Conservation (phyloP, 2,797 vertebrate genomes). For the Myotis myotis region DNA sequence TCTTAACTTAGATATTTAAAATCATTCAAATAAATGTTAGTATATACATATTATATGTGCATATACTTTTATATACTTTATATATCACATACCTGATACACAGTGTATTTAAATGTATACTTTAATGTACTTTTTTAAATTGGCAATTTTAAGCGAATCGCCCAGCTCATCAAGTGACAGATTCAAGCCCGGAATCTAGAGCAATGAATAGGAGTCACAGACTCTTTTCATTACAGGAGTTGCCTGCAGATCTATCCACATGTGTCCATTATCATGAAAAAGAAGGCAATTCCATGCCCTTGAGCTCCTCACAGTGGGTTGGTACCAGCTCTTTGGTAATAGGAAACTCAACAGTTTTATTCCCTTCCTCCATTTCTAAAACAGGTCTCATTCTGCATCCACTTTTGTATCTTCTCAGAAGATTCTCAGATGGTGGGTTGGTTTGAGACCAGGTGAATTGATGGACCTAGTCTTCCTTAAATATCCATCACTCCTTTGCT, state of each 20-base stretch:
- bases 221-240: not conserved
- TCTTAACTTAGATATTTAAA: not conserved
- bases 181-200: not conserved
- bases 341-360: conserved; percentile 32
- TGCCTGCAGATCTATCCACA: not conserved
- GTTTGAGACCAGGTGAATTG: not conserved
- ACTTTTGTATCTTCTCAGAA: not conserved
- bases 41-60: not conserved
- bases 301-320: not conserved
- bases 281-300: not conserved
- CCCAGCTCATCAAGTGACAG: not conserved
- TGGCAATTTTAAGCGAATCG: not conserved
- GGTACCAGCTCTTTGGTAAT: conserved; percentile 2
- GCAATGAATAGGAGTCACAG: not conserved
- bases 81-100: not conserved
- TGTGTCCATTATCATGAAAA: conserved; percentile 43
- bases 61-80: not conserved
- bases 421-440: not conserved
- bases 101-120: not conserved
- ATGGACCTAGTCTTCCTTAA: not conserved
- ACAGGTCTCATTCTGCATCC: not conserved
- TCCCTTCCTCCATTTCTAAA: conserved; percentile 29
- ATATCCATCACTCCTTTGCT: not conserved
- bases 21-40: not conserved
- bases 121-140: not conserved